Conservation (phyloP, 2,113 vertebrate genomes). For the Laticauda colubrina region DNA sequence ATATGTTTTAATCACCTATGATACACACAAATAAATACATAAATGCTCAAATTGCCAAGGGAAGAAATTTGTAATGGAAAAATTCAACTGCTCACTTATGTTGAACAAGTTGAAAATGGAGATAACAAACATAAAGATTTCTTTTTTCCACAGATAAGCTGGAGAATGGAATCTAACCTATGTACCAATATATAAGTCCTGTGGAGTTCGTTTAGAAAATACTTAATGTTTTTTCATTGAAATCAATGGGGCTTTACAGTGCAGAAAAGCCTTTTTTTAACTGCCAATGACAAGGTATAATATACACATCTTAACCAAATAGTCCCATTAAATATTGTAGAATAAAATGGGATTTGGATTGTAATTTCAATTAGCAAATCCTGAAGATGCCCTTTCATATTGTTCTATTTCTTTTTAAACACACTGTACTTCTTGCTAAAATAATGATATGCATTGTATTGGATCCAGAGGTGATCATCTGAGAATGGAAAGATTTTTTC, state of each 20-base stretch:
- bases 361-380: background rate
- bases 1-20: constrained; percentile 49
- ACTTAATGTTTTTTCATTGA: background rate
- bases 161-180: background rate
- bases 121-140: constrained; percentile 23
- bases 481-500: background rate
- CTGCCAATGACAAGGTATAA: constrained; percentile 19
- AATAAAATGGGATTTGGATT: background rate
- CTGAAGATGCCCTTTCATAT: background rate
- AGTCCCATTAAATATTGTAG: background rate
- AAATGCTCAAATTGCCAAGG: constrained; percentile 45
- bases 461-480: background rate
- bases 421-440: constrained; percentile 44
- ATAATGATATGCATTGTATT: constrained; percentile 28
- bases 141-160: constrained; percentile 46
- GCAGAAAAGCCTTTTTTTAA: constrained; percentile 30
- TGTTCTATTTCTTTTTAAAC: constrained; percentile 35
- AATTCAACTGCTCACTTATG: constrained; percentile 31
- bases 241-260: background rate
- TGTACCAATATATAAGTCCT: background rate
- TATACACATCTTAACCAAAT: background rate
- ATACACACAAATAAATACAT: constrained; percentile 46
- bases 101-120: constrained; percentile 34
- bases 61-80: constrained; percentile 40
- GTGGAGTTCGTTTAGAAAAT: background rate